Percentiles rank a stretch among this genome's conserved stretches.
Conservation (phyloP, 2,888 invertebrate species). For the Conchocele bisecta region DNA sequence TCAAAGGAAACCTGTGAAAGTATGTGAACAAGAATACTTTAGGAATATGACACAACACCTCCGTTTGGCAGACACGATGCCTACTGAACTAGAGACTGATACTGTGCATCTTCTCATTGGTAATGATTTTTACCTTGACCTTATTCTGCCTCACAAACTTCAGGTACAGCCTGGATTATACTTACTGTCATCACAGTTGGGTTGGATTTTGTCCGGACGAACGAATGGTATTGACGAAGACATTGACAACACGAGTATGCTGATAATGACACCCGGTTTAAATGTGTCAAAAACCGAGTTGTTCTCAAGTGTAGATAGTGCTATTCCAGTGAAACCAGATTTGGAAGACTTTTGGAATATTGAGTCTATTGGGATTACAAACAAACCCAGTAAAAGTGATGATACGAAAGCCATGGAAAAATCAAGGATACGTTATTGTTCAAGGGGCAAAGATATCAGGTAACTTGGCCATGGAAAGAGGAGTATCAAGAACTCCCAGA, state of each 20-base stretch:
- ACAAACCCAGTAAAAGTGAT: neutral
- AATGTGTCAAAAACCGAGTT: neutral
- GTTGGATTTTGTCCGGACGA: conserved; percentile 14
- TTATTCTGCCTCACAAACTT: neutral
- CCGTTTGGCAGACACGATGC: conserved; percentile 2
- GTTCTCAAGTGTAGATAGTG: neutral
- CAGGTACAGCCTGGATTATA: conserved; percentile 10
- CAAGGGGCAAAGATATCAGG: conserved; percentile 16
- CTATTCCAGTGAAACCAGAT: conserved; percentile 13
- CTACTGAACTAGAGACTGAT: conserved; percentile 1
- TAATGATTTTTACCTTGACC: conserved; percentile 17
- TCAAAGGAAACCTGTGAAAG: neutral
- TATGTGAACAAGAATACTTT: neutral
- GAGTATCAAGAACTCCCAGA: conserved; percentile 15
- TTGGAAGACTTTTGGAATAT: conserved; percentile 34
- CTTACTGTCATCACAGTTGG: neutral
- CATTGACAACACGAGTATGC: neutral
- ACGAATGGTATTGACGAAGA: neutral
- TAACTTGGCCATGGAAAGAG: conserved; percentile 33
- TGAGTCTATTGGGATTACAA: conserved; percentile 16
- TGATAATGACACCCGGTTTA: neutral
- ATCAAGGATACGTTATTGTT: conserved; percentile 19
- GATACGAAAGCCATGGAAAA: too few species aligned
- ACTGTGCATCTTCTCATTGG: conserved; percentile 5
- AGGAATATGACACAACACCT: neutral